These are phyloP conservation scores for Todiramphus chloris DNA, from an alignment of 2,113 vertebrate genomes.

Conservation along the genomic window DNA sequence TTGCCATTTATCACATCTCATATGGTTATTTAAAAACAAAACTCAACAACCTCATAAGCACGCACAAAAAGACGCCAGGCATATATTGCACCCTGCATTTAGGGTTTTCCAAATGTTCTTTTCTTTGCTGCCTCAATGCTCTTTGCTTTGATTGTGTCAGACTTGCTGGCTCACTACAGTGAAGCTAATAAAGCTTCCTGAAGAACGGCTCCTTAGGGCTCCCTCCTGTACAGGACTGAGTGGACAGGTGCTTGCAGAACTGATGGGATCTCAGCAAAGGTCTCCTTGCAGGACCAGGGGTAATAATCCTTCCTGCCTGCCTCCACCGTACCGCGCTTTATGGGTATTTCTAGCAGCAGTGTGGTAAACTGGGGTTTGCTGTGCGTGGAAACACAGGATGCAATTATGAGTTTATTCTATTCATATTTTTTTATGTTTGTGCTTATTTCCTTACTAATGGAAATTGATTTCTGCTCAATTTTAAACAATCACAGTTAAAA, in stretches of 20 bases:
- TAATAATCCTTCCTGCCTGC: not conserved
- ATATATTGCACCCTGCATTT: not conserved
- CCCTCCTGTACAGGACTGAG: not conserved
- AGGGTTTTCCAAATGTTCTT: not conserved
- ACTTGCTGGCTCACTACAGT: not conserved
- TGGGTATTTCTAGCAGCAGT: not conserved
- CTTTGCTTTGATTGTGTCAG: not conserved
- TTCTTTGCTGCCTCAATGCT: not conserved
- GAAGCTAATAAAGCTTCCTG: not conserved
- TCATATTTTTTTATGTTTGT: not conserved
- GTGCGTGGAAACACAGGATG: not conserved
- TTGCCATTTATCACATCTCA: not conserved
- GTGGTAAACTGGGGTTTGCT: not conserved
- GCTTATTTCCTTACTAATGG: conserved; percentile 53
- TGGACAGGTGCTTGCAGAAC: not conserved
- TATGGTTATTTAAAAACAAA: not conserved
- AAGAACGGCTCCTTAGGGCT: conserved; percentile 27
- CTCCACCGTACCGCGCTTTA: not conserved
- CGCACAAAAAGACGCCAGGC: not conserved
- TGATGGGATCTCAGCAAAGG: not conserved
- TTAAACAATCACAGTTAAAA: not conserved
- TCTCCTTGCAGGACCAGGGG: not conserved
- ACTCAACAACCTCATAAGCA: rapidly evolving
- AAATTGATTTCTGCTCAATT: conserved; percentile 41
- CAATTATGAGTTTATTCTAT: not conserved